Conservation (phyloP, 2,888 invertebrate genomes). For the Perizoma flavofasciatum region DNA sequence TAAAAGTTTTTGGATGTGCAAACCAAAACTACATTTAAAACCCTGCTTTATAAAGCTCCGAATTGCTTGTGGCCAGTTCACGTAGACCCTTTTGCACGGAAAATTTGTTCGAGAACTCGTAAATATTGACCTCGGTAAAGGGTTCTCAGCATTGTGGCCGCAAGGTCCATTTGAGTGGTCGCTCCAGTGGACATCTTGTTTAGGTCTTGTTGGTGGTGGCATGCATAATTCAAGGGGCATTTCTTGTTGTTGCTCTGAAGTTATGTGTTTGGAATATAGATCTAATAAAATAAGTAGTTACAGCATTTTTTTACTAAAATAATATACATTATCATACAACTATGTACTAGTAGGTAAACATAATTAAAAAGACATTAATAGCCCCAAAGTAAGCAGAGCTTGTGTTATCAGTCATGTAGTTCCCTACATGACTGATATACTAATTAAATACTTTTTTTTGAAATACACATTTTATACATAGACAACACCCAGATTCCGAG, state of each 20-base stretch:
- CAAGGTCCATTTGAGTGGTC: constrained; percentile 41
- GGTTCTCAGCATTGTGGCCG: constrained; percentile 50
- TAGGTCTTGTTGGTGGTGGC: constrained; percentile 35
- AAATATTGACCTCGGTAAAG: constrained; percentile 67
- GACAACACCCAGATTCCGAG: no score
- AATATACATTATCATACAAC: background rate
- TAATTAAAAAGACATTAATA: no score
- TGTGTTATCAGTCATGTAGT: no score
- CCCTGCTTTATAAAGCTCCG: constrained; percentile 15
- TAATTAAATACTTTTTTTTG: no score
- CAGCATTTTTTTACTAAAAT: background rate
- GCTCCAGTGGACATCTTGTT: constrained; percentile 39
- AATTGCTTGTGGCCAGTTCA: constrained; percentile 5
- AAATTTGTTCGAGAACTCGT: constrained; percentile 62
- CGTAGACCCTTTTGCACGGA: constrained; percentile 40
- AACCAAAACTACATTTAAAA: constrained; percentile 21
- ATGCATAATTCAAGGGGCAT: constrained; percentile 40
- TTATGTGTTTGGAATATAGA: constrained; percentile 15
- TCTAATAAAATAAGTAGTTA: background rate
- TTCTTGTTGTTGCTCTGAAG: constrained; percentile 26
- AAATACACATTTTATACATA: no score
- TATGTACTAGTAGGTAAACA: no score
- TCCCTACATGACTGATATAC: no score
- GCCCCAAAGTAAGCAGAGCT: no score
- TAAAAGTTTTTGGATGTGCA: background rate